Conservation (phyloP, 2,797 vertebrate genomes). For the Novumbra hubbsi region DNA sequence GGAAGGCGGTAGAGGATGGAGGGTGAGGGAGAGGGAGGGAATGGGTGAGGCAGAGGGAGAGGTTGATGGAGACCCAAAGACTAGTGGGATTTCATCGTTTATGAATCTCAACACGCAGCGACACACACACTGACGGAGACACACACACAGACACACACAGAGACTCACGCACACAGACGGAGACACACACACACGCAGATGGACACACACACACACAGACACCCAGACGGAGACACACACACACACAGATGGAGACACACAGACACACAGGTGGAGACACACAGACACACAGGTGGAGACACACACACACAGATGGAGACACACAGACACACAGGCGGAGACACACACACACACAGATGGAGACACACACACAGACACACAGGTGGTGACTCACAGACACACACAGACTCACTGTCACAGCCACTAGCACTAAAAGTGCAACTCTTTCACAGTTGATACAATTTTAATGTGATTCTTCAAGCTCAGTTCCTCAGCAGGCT, state of each 20-base stretch:
- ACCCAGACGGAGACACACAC: neutral
- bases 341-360: neutral
- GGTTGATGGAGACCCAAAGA: neutral
- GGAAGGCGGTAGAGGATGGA: no score
- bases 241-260: neutral
- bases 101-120: neutral
- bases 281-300: slow-evolving; percentile 4
- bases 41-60: neutral
- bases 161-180: neutral
- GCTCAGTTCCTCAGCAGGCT: neutral
- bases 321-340: neutral
- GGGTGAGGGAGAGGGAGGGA: no score
- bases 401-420: neutral
- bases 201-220: neutral
- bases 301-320: no score
- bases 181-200: neutral
- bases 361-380: slow-evolving; percentile 22
- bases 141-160: neutral
- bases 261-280: slow-evolving; percentile 24
- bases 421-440: neutral
- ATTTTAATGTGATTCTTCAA: neutral
- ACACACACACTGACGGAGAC: neutral
- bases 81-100: neutral
- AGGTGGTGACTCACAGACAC: neutral
- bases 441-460: neutral